Evolutionary conservation across 2,888 invertebrate genomes (phyloP), one percentile per base, ranked within the genome.

Genomic region (Scaptomyza cyrtandrae): DNA sequence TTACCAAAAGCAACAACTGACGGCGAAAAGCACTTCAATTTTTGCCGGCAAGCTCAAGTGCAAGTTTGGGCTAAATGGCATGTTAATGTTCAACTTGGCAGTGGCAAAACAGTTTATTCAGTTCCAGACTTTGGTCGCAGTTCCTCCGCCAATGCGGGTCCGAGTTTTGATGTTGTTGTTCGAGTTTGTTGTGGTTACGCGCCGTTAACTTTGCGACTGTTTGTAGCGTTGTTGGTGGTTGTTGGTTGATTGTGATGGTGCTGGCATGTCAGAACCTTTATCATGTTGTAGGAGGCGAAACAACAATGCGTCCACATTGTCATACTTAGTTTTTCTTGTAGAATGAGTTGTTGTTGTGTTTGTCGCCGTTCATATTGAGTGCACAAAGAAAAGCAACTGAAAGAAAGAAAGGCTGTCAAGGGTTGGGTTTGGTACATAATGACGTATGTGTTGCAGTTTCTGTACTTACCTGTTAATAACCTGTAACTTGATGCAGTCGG

Each of bases 301-400:
- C 45, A 37, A 54, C 64, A 57, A 48, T 56, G 63, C 63, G 61
- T 52, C 48, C 33, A 58, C 65, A 55, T 48, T 87, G 88, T 85
- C 73, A 75, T 71, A 75, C 45, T 39, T 63, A 7, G 48, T 49
- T 31, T 59, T 57, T 45, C 31, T 61, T 56, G 39, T 45, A 52
- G 66, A 16, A 49, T 31, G 44, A 31, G 39, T 29, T 63, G 45
- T 77, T 82, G 88, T 35, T 60, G 46, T 48, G 14, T 39, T 77
- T 82, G 88, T 88, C 84, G 81, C 78, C 86, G 90, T 87, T 89
- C 90, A 62, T 74, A 74, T 76, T 66, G 85, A 89, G 69, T 87
- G 90, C 85, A 87, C 89, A 87, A 76, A 76, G 81, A 89, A 89
- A 87, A 87, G 76, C 74, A 88, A 50, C 55, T 16, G 41, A 41